Percentiles rank a stretch among this genome's conserved stretches.
Evolutionary conservation across 2,888 invertebrate genomes (phyloP).

Genomic region (Aphidoletes aphidimyza): DNA sequence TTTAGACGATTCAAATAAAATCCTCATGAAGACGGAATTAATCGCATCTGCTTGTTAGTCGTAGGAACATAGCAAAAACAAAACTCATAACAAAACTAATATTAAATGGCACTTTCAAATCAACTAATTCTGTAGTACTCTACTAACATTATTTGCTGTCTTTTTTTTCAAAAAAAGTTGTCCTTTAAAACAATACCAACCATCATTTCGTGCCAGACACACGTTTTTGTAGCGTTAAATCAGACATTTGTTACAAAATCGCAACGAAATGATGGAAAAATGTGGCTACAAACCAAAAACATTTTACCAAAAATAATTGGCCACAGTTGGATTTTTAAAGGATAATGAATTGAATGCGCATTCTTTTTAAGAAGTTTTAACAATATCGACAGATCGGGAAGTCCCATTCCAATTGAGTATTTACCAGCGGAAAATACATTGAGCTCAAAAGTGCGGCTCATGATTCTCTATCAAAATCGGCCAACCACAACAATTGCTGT

Average conservation of each 20-base stretch:
- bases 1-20: neutral
- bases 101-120: slow-evolving; percentile 31
- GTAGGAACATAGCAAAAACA: slow-evolving; percentile 17
- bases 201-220: neutral
- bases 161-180: neutral
- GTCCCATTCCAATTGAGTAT: slow-evolving; percentile 92
- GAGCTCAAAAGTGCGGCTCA: slow-evolving; percentile 83
- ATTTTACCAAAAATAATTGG: neutral
- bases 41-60: neutral
- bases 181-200: neutral
- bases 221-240: neutral
- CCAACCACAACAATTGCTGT: slow-evolving; percentile 94
- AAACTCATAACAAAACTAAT: slow-evolving; percentile 52
- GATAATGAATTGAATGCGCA: slow-evolving; percentile 50
- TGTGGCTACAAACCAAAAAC: no score
- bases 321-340: slow-evolving; percentile 52
- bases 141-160: neutral
- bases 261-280: neutral
- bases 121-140: slow-evolving; percentile 19
- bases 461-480: slow-evolving; percentile 87
- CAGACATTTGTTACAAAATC: neutral
- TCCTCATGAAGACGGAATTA: slow-evolving; percentile 40
- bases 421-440: slow-evolving; percentile 90
- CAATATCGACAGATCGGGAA: slow-evolving; percentile 79
- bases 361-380: slow-evolving; percentile 65